A percentile compares a stretch with the other conserved stretches of the same genome.
phyloP scores from a whole-genome alignment of 30 jellyfish, hydroid and myxozoan genomes.

The Chironex yamaguchii region DNA sequence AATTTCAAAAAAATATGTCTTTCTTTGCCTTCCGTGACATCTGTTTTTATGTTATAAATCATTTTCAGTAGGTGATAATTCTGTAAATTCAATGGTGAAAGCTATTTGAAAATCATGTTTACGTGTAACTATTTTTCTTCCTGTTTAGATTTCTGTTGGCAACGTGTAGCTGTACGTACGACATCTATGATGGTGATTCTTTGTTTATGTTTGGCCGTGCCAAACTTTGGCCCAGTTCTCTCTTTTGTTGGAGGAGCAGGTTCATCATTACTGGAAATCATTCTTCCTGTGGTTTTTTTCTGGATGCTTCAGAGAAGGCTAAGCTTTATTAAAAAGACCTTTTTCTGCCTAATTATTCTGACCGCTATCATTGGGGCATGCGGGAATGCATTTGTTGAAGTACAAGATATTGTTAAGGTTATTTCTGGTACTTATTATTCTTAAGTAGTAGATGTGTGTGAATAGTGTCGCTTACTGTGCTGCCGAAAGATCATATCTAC shows the following conservation, averaged over 20 bases:
- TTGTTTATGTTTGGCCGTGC: conserved; percentile 86
- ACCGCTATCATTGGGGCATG: conserved; percentile 80
- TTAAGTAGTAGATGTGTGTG: too few relatives aligned
- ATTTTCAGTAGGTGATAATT: too few relatives aligned
- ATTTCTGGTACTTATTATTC: background rate
- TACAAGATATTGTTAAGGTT: conserved; percentile 74
- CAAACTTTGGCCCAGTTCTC: conserved; percentile 97
- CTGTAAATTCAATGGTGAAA: too few relatives aligned
- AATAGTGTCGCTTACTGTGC: too few relatives aligned
- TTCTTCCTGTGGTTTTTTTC: conserved; percentile 87
- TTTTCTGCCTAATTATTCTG: conserved; percentile 50
- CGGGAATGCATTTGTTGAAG: conserved; percentile 90
- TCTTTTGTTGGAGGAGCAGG: conserved; percentile 94
- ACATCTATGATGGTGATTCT: conserved; percentile 66
- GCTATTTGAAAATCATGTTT: too few relatives aligned
- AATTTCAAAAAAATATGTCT: too few relatives aligned
- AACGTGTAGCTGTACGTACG: conserved; percentile 83
- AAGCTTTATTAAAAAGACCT: conserved; percentile 51
- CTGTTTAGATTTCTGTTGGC: conserved; percentile 92
- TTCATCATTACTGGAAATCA: conserved; percentile 74
- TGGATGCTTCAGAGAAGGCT: conserved; percentile 66
- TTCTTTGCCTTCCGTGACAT: too few relatives aligned
- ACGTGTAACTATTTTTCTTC: background rate
- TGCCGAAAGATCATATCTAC: too few relatives aligned
- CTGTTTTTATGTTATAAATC: too few relatives aligned